Evolutionary conservation across 2,888 invertebrate genomes (phyloP).

Genomic region (Sacculina carcini): DNA sequence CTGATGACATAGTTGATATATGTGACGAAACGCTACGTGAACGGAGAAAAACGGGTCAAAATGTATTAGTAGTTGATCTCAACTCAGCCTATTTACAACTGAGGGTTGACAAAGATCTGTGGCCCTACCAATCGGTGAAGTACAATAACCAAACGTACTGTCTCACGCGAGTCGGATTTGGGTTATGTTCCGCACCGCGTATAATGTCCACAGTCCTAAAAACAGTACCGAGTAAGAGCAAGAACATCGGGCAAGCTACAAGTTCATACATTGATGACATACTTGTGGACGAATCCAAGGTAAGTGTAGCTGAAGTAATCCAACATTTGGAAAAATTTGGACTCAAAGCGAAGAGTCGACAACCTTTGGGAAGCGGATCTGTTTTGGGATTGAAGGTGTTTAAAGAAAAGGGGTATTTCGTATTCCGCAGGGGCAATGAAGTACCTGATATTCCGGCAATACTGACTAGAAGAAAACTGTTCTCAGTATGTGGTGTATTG

Average conservation of each 20-base stretch:
- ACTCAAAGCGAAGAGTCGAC: no score
- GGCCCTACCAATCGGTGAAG: conserved; percentile 6
- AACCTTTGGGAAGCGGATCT: no score
- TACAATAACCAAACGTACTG: conserved; percentile 1
- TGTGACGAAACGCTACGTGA: no score
- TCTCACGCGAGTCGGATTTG: conserved; percentile 5
- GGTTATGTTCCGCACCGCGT: not conserved
- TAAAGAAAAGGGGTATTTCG: no score
- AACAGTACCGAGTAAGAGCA: not conserved
- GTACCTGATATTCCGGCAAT: no score
- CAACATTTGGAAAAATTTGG: no score
- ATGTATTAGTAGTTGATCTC: conserved; percentile 3
- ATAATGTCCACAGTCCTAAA: conserved; percentile 6
- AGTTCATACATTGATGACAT: no score
- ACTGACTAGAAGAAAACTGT: no score
- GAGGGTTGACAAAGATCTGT: not conserved
- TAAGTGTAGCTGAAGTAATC: not conserved
- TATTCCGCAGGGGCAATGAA: no score
- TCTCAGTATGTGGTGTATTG: no score
- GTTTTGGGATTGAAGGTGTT: no score
- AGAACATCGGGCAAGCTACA: not conserved
- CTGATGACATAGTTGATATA: not conserved
- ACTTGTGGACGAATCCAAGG: conserved; percentile 1
- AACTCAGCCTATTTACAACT: conserved; percentile 6
- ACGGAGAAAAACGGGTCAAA: no score